Percentiles rank a stretch among this genome's conserved stretches.
Evolutionary conservation across 2,797 vertebrate species (phyloP).

Genomic region (Alauda arvensis): DNA sequence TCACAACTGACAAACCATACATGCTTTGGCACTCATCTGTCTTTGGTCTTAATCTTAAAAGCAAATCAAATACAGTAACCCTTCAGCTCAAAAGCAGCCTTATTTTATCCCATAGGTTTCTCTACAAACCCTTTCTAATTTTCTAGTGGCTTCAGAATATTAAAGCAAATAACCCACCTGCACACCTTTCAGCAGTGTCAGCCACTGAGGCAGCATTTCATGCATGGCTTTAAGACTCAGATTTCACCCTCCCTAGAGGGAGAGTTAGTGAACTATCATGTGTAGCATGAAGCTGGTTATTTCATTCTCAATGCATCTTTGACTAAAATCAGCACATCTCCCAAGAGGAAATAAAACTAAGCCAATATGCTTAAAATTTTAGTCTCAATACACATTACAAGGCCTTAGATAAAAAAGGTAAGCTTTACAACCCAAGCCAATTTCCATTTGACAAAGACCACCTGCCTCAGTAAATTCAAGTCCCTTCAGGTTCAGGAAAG

Average conservation of each 20-base stretch:
- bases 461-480: neutral
- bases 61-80: neutral
- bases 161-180: neutral
- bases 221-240: neutral
- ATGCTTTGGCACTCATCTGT: neutral
- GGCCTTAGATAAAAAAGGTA: neutral
- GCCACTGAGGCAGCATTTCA: neutral
- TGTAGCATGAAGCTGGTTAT: neutral
- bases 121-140: neutral
- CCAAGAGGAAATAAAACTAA: neutral
- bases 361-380: neutral
- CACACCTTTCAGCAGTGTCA: neutral
- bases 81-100: neutral
- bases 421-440: neutral
- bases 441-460: neutral
- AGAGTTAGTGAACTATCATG: neutral
- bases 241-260: neutral
- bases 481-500: neutral
- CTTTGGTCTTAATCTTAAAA: neutral
- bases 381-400: neutral
- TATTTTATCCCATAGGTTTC: neutral
- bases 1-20: neutral
- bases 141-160: neutral
- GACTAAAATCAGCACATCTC: neutral
- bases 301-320: neutral